Conservation (phyloP, 2,797 vertebrate species). For the Alca torda region DNA sequence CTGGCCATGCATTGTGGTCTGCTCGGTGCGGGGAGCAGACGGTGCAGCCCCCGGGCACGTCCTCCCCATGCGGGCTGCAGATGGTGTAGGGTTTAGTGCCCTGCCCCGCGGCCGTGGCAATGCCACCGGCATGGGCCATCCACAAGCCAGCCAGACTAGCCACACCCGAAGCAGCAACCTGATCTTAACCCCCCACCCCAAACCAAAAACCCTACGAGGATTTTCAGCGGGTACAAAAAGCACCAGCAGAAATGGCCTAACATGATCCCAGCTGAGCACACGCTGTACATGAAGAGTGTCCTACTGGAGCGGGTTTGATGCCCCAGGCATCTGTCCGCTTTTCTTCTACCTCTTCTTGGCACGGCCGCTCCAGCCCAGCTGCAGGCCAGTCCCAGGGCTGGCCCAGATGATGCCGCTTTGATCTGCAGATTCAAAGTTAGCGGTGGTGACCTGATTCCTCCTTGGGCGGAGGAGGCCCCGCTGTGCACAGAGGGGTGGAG, state of each 20-base stretch:
- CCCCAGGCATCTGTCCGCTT: slow-evolving; percentile 48
- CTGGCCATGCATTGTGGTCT: neutral
- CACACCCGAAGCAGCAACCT: neutral
- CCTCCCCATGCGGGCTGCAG: neutral
- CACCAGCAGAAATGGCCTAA: neutral
- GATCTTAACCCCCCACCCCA: accelerated
- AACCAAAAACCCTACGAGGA: neutral
- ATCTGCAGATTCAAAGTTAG: slow-evolving; percentile 62
- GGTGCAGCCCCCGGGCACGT: neutral
- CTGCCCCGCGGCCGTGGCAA: accelerated
- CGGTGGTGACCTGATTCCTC: slow-evolving; percentile 39
- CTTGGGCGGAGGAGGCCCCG: neutral
- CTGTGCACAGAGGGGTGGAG: slow-evolving; percentile 39
- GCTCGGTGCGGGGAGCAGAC: neutral
- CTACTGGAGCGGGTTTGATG: slow-evolving; percentile 11
- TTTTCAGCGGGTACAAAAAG: neutral
- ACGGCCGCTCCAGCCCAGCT: slow-evolving; percentile 48
- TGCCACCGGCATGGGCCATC: neutral
- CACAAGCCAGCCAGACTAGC: neutral
- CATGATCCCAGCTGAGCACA: neutral
- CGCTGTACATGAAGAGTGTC: accelerated
- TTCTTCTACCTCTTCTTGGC: slow-evolving; percentile 50
- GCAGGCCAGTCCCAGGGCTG: slow-evolving; percentile 58
- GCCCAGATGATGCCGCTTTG: slow-evolving; percentile 41
- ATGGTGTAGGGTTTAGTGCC: neutral